These are phyloP conservation scores for Drosophila suboccidentalis DNA, from an alignment of 2,888 invertebrate species.

Conservation along the genomic window DNA sequence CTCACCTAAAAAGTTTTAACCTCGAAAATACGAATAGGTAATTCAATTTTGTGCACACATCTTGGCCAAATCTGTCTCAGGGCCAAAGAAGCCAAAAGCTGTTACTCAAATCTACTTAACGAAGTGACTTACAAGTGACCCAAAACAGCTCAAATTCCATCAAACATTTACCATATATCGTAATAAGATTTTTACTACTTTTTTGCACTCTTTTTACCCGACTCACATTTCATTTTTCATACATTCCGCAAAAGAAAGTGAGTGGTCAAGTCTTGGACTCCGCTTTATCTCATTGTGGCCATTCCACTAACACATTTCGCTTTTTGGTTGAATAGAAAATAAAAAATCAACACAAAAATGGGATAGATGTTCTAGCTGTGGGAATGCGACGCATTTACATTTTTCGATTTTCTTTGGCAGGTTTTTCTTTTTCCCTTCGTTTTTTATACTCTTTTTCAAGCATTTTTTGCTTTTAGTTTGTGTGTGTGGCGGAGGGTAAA, in stretches of 20 bases:
- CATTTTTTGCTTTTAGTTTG: constrained; percentile 20
- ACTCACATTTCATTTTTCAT: constrained; percentile 60
- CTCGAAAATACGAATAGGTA: constrained; percentile 21
- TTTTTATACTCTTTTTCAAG: constrained; percentile 38
- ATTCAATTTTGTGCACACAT: constrained; percentile 48
- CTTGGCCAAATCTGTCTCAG: constrained; percentile 34
- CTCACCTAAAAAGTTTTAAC: neutral
- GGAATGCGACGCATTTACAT: constrained; percentile 73
- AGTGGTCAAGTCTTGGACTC: constrained; percentile 41
- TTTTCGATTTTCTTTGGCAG: constrained; percentile 54
- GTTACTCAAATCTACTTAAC: constrained; percentile 73
- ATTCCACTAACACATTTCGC: constrained; percentile 33
- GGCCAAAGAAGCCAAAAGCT: constrained; percentile 52
- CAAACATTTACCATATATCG: constrained; percentile 37
- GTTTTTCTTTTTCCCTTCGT: constrained; percentile 28
- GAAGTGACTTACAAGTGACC: constrained; percentile 53
- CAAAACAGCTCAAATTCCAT: constrained; percentile 28
- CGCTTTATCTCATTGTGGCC: constrained; percentile 53
- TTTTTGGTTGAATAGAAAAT: constrained; percentile 26
- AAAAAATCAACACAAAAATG: constrained; percentile 61
- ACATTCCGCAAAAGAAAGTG: constrained; percentile 5
- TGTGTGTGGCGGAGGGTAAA: constrained; percentile 12
- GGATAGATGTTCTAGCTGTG: constrained; percentile 73
- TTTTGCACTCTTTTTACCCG: constrained; percentile 6
- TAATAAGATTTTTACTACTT: constrained; percentile 68